Evolutionary conservation across 1,140 invertebrate genomes (phyloP).

Genomic region (Brachionus sp.): DNA sequence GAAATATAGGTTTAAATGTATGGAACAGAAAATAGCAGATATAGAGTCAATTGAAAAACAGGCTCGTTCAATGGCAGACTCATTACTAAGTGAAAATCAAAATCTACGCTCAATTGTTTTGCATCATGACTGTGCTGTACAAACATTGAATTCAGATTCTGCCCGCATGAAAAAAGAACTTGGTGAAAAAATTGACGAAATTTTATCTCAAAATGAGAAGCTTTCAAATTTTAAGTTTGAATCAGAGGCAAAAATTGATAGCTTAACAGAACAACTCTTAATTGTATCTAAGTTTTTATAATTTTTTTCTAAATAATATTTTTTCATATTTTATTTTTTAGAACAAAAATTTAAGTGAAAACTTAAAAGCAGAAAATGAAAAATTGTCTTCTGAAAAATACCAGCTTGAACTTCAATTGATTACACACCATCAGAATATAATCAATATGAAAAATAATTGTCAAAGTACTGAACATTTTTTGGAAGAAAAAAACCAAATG

Average conservation of each 20-base stretch:
- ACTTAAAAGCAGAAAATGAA: not conserved
- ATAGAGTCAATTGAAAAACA: not conserved
- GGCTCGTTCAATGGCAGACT: not conserved
- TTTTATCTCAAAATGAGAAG: not conserved
- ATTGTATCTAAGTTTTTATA: not conserved
- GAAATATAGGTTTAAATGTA: not conserved
- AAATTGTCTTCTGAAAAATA: not conserved
- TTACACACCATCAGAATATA: not conserved
- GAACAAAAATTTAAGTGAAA: not conserved
- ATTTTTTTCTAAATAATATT: not conserved
- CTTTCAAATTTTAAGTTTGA: not conserved
- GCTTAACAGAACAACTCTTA: not conserved
- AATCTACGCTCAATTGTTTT: not conserved
- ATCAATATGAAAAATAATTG: conserved; percentile 5
- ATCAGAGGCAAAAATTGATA: not conserved
- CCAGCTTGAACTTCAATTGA: not conserved
- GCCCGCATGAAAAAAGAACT: not conserved
- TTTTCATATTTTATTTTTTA: not conserved
- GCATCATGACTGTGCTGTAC: not conserved
- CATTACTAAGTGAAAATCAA: not conserved
- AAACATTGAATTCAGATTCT: not conserved
- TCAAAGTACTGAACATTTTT: not conserved
- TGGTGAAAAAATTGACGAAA: not conserved
- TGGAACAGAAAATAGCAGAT: not conserved
- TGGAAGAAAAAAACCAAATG: not conserved